A percentile compares a stretch with the other conserved stretches of the same genome.
These are phyloP conservation scores for Hydrotaea cyrtoneurina DNA, from an alignment of 2,888 invertebrate genomes.

Conservation along the genomic window DNA sequence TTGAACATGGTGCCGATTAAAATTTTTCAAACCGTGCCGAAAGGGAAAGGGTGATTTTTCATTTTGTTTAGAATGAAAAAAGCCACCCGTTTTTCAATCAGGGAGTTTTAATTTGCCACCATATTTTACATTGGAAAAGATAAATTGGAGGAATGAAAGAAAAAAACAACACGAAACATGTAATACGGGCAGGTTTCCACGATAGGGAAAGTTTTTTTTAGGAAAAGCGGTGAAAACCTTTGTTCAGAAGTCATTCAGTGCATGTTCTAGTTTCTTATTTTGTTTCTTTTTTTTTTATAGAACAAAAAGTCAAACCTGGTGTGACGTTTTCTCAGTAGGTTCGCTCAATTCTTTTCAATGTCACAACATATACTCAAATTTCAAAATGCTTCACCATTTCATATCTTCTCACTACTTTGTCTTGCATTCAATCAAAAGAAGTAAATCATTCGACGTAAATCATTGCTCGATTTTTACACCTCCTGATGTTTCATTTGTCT, in stretches of 20 bases:
- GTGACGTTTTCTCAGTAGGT: background rate
- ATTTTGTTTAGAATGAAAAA: background rate
- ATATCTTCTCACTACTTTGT: background rate
- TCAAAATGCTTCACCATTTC: background rate
- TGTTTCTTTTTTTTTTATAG: background rate
- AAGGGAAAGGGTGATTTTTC: slow-evolving; percentile 25
- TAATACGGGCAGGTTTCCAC: background rate
- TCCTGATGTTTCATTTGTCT: slow-evolving; percentile 57
- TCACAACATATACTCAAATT: slow-evolving; percentile 24
- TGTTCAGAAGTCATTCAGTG: background rate
- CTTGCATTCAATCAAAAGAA: slow-evolving; percentile 41
- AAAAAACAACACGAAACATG: no score
- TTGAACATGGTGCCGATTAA: slow-evolving; percentile 54
- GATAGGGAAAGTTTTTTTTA: background rate
- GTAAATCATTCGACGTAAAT: slow-evolving; percentile 46
- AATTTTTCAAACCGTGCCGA: background rate
- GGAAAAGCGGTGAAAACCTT: background rate
- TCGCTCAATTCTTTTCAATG: slow-evolving; percentile 14
- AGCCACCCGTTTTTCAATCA: slow-evolving; percentile 19
- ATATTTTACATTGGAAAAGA: slow-evolving; percentile 42
- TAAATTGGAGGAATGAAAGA: no score
- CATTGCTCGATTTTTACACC: slow-evolving; percentile 45
- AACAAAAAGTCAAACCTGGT: slow-evolving; percentile 4
- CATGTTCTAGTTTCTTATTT: background rate
- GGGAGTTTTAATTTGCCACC: slow-evolving; percentile 58